Base-by-base conservation (phyloP, 2,888 invertebrate genomes). In the Acanthosoma haemorrhoidale region DNA sequence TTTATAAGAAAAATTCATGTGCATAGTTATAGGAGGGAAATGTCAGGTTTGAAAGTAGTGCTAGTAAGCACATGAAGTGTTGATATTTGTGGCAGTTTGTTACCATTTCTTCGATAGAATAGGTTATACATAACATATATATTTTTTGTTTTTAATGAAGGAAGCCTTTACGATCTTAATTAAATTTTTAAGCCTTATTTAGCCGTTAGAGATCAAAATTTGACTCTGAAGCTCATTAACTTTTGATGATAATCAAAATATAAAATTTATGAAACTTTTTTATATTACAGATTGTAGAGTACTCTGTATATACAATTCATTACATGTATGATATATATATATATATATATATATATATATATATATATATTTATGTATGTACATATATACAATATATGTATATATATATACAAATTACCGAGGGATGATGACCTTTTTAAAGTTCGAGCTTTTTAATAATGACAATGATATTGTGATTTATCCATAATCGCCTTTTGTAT, bases 401-500 rank as follows among this genome's bases (percentile, higher is more conserved):
- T 38, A 38, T 38, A 38, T 38, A 38, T 38, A 51, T 51, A 51
- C 29, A 51, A 51, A 51, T 51, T 51, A 51, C 51, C 21, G 51
- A 51, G 29, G 51, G 51, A 51, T 51, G 51, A 67, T 16, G 51
- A 57, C 39, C 36, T 67, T 32, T 57, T 57, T 34, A 34, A 68
- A 25, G 39, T 68, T 72, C 72, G 72, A 72, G 72, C 72, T 72
- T 72, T 70, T 71, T 70, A 72, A 66, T 71, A 68, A 70, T 66
- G 72, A 72, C 72, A 72, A 72, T 72, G 72, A 72, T 43, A 66
- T 68, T 72, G 72, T 72, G 72, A 72, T 72, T 67, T 59, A 68
- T 39, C 25, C 16, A 29, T 59, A 29, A 41, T 32, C 29, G 57
- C 68, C 36, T 68, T 68, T 57, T 68, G 31, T 58, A 57, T 41